Percentiles rank a stretch among this genome's conserved stretches.
These are phyloP conservation scores for Eucidaris tribuloides DNA, from an alignment of 35 echinoderm and acorn worm species.

Conservation along the genomic window DNA sequence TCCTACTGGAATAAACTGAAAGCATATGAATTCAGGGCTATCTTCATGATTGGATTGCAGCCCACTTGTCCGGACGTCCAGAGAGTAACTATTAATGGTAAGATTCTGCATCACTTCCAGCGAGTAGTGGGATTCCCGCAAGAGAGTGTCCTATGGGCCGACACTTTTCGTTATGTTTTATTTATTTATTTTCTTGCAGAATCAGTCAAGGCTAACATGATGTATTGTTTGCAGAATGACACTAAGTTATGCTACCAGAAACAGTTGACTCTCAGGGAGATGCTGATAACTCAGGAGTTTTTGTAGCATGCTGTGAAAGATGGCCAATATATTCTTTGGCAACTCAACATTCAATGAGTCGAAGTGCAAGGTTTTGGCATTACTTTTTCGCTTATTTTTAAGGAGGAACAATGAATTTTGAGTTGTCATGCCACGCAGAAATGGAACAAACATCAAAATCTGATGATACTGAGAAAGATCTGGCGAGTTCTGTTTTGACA, in stretches of 20 bases:
- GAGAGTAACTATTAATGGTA: neutral
- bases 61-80: neutral
- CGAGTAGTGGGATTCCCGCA: conserved; percentile 38
- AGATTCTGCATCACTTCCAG: neutral
- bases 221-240: conserved; percentile 36
- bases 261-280: neutral
- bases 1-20: neutral
- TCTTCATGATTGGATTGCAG: conserved; percentile 1
- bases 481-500: too few relatives aligned
- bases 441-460: too few relatives aligned
- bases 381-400: too few relatives aligned
- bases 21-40: conserved; percentile 3
- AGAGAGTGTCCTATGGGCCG: conserved; percentile 9
- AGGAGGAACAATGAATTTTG: too few relatives aligned
- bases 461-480: too few relatives aligned
- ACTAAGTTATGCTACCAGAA: conserved; percentile 11
- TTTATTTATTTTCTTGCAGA: neutral
- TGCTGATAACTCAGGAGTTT: neutral
- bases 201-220: neutral
- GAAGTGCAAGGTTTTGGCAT: conserved; percentile 27
- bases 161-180: neutral
- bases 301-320: neutral
- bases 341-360: neutral
- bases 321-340: conserved; percentile 13
- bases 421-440: too few relatives aligned